phyloP scores from a whole-genome alignment of 1,140 invertebrate genomes.

The Heliconius melpomene region DNA sequence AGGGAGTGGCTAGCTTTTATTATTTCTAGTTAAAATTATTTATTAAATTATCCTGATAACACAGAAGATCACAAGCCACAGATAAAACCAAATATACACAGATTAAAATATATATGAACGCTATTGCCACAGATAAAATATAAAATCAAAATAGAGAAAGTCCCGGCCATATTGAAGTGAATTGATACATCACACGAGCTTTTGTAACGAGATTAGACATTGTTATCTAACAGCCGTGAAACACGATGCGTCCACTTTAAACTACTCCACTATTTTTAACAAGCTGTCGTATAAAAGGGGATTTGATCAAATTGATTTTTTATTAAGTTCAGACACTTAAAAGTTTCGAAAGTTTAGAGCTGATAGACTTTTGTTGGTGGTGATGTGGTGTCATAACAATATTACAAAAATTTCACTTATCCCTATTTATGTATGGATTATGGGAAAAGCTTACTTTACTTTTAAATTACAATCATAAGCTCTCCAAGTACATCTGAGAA shows the following conservation, averaged over 20 bases:
- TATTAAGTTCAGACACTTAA: slow-evolving; percentile 10
- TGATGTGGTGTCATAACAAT: not conserved
- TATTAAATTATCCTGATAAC: too few relatives aligned
- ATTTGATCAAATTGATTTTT: slow-evolving; percentile 15
- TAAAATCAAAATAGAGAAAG: slow-evolving; percentile 21
- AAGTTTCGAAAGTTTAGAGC: not conserved
- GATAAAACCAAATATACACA: not conserved
- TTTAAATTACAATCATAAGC: not conserved
- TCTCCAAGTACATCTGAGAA: too few relatives aligned
- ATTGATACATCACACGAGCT: slow-evolving; percentile 23
- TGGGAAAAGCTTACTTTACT: not conserved
- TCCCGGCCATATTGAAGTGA: slow-evolving; percentile 4
- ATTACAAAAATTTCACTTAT: not conserved
- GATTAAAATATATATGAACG: not conserved
- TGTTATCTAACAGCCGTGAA: slow-evolving; percentile 19
- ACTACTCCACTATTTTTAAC: slow-evolving; percentile 13
- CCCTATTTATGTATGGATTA: not conserved
- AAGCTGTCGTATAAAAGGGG: slow-evolving; percentile 6
- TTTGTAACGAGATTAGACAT: slow-evolving; percentile 21
- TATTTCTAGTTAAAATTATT: too few relatives aligned
- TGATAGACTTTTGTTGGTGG: not conserved
- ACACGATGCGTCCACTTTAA: slow-evolving; percentile 14
- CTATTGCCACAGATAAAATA: slow-evolving; percentile 7
- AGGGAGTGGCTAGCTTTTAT: too few relatives aligned
- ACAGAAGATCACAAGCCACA: too few relatives aligned